A percentile compares a stretch with the other conserved stretches of the same genome.
phyloP scores from a whole-genome alignment of 1,140 invertebrate species.

The Copidosoma floridanum region DNA sequence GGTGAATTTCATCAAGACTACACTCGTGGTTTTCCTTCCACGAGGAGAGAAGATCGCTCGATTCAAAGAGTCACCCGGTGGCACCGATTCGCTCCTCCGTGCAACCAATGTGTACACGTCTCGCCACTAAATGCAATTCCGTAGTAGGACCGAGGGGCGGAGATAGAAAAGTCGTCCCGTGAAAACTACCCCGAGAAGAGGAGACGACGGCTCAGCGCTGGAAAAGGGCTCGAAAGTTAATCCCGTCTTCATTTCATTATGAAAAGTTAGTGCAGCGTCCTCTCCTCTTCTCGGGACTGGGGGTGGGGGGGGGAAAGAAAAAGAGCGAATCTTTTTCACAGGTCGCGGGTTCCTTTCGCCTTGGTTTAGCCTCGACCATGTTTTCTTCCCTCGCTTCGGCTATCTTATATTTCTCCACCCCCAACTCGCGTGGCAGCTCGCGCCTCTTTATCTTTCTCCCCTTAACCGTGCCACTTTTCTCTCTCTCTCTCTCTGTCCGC shows the following conservation, averaged over 20 bases:
- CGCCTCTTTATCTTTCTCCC: slow-evolving; percentile 9
- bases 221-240: slow-evolving; percentile 24
- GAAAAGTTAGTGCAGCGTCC: slow-evolving; percentile 20
- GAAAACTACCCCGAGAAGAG: too few species aligned
- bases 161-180: too few species aligned
- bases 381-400: not conserved
- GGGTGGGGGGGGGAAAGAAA: not conserved
- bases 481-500: slow-evolving; percentile 2
- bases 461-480: not conserved
- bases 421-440: too few species aligned
- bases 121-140: not conserved
- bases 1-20: too few species aligned
- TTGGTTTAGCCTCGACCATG: slow-evolving; percentile 13
- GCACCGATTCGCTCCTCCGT: not conserved
- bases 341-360: slow-evolving; percentile 24
- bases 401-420: slow-evolving; percentile 1
- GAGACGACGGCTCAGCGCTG: too few species aligned
- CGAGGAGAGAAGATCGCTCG: not conserved
- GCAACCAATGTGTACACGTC: not conserved
- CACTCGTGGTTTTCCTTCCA: too few species aligned
- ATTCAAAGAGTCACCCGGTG: not conserved
- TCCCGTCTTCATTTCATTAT: slow-evolving; percentile 26
- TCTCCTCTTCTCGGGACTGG: not conserved
- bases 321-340: slow-evolving; percentile 27
- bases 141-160: too few species aligned